phyloP scores from a whole-genome alignment of 2,113 vertebrate genomes.

The Alligator sinensis region DNA sequence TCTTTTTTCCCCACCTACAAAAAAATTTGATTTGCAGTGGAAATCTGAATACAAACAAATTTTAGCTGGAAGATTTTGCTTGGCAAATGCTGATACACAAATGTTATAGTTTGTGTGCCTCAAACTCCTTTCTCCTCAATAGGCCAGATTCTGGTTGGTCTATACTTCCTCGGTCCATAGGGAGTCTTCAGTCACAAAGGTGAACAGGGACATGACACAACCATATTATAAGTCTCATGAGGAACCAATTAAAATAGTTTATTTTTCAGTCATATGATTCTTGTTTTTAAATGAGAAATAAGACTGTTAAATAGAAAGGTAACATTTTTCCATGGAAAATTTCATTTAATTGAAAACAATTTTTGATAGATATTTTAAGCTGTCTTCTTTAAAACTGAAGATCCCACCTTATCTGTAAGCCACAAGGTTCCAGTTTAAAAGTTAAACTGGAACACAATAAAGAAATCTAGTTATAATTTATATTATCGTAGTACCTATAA shows the following conservation, averaged over 20 bases:
- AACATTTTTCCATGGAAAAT: background rate
- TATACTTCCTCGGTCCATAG: background rate
- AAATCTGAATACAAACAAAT: background rate
- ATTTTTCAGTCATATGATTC: background rate
- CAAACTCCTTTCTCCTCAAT: slow-evolving; percentile 21
- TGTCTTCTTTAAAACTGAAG: background rate
- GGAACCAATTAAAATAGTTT: background rate
- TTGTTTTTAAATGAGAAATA: background rate
- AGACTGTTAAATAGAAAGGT: background rate
- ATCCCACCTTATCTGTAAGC: background rate
- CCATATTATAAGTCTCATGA: background rate
- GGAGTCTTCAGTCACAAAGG: slow-evolving; percentile 4
- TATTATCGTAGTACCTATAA: background rate
- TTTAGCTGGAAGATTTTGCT: slow-evolving; percentile 10
- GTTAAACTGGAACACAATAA: background rate
- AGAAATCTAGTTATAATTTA: background rate
- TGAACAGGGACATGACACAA: background rate
- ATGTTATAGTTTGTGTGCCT: slow-evolving; percentile 2
- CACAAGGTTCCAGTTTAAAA: background rate
- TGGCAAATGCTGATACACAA: background rate
- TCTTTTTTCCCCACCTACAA: background rate
- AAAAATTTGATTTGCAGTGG: background rate
- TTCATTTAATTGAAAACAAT: background rate
- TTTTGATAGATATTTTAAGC: background rate
- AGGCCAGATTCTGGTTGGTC: background rate